Base-by-base conservation (phyloP, 2,113 vertebrate genomes). In the Anser brachyrhynchus region DNA sequence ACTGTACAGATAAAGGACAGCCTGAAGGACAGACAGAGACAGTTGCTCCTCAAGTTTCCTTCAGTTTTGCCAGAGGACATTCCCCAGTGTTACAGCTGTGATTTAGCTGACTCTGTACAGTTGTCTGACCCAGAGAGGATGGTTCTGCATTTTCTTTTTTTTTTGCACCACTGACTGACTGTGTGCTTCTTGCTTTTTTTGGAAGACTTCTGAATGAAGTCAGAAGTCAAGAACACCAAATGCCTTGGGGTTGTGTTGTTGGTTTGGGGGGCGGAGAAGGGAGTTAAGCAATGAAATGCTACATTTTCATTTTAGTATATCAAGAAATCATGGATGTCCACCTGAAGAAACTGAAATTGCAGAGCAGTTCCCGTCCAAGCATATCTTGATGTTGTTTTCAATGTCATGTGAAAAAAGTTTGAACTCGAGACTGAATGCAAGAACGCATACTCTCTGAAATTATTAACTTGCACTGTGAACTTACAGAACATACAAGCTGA, bases 391-490 rank as follows among this genome's bases (percentile, higher is more conserved):
- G 84, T 89, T 95, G 59, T 72, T 79, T 84, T 75, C 44, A 79
- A 66, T 0, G 0, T 62, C 70, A 85, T 1, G 0, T 66, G 55
- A 89, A 28, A 90, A 54, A 83, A 17, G 20, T 55, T 51, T 43
- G 43, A 82, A 37, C 33, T 91, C 20, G 13, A 62, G 49, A 64
- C 4, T 77, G 61, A 79, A 82, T 58, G 81, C 73, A 92, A 89
- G 84, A 64, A 93, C 4, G 2, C 67, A 76, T 39, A 49, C 21
- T 35, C 66, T 61, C 64, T 67, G 21, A 87, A 96, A 93, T 93
- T 51, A 95, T 93, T 94, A 95, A 94, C 93, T 66, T 67, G 57
- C 46, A 33, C 73, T 81, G 46, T 67, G 81, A 94, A 61, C 41
- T 62, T 31, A 77, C 31, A 92, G 87, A 90, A 83, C 5, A 5